Conservation (phyloP, 2,797 vertebrate genomes). For the Tapera naevia region DNA sequence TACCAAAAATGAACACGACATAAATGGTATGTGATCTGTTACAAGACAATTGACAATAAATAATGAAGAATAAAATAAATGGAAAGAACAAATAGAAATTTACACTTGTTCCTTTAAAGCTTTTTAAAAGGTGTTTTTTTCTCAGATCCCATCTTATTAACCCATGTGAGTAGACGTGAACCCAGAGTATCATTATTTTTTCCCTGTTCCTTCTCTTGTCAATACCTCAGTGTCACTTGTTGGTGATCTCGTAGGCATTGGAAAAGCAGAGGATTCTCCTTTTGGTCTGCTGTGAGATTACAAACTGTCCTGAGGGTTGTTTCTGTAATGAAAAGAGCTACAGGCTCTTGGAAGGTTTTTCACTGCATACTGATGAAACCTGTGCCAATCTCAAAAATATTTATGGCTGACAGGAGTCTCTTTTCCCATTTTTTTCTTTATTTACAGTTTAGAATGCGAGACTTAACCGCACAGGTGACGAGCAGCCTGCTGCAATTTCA, state of each 20-base stretch:
- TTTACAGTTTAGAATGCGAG: conserved; percentile 85
- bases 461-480: conserved; percentile 88
- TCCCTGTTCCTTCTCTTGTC: not conserved
- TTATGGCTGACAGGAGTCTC: not conserved
- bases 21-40: not conserved
- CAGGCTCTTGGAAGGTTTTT: not conserved
- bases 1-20: not conserved
- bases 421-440: not conserved
- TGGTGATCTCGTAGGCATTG: not conserved
- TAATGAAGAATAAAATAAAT: not conserved
- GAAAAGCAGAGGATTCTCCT: not conserved
- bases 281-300: not conserved
- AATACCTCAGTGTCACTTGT: not conserved
- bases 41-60: not conserved
- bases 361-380: not conserved
- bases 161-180: not conserved
- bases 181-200: not conserved
- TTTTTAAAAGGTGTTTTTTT: not conserved
- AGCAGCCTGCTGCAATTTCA: conserved; percentile 92
- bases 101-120: not conserved
- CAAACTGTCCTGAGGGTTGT: not conserved
- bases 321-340: not conserved
- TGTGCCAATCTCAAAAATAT: not conserved
- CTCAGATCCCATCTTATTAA: not conserved
- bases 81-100: not conserved